Evolutionary conservation across 2,113 vertebrate genomes (phyloP).

Genomic region (Anoura caudifer): DNA sequence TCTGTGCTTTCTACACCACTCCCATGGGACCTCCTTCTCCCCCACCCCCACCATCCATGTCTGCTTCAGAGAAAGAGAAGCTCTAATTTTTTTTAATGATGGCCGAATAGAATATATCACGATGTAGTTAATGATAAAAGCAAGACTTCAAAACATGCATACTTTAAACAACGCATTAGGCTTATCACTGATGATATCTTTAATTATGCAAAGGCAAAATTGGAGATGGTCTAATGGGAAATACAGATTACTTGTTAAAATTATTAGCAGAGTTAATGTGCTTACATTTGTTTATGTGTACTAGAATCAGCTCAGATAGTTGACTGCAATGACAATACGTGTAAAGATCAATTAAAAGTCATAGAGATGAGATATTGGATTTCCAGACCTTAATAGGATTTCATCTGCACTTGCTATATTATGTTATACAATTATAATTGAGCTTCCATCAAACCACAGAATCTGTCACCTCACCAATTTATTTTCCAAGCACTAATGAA

Average conservation of each 20-base stretch:
- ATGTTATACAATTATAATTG: conserved; percentile 88
- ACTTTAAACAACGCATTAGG: conserved; percentile 82
- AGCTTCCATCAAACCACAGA: conserved; percentile 82
- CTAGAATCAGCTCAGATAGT: conserved; percentile 83
- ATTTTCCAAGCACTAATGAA: conserved; percentile 83
- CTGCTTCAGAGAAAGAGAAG: conserved; percentile 61
- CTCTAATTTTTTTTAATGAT: conserved; percentile 74
- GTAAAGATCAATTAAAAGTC: conserved; percentile 90
- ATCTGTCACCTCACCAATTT: conserved; percentile 85
- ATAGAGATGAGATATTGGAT: conserved; percentile 88
- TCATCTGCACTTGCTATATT: conserved; percentile 85
- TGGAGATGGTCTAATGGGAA: conserved; percentile 84
- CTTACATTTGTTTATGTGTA: conserved; percentile 87
- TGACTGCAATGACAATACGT: conserved; percentile 86
- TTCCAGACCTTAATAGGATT: conserved; percentile 87
- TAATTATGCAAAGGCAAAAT: conserved; percentile 84
- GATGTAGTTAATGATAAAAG: conserved; percentile 80
- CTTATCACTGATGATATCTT: conserved; percentile 83
- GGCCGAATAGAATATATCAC: conserved; percentile 71
- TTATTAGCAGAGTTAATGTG: conserved; percentile 87
- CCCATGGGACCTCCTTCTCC: background rate
- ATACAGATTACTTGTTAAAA: conserved; percentile 87
- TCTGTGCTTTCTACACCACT: background rate
- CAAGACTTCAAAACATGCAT: conserved; percentile 78
- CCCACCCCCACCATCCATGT: background rate